Percentiles rank a stretch among this genome's conserved stretches.
These are phyloP conservation scores for Harpagifer antarcticus DNA, from an alignment of 2,797 vertebrate species.

Conservation along the genomic window DNA sequence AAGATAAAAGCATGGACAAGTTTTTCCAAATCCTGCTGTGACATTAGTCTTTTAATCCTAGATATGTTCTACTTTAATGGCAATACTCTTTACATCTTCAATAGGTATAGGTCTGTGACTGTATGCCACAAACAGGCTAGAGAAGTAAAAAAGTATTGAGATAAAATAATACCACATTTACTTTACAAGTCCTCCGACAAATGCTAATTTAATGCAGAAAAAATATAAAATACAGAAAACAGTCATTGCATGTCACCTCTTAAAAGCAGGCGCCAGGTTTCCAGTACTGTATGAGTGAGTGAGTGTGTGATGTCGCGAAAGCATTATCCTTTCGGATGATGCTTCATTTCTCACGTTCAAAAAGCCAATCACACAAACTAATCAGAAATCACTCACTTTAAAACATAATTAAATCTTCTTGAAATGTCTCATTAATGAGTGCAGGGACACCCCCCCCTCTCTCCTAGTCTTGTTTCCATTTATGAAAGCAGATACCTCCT, in stretches of 20 bases:
- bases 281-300: background rate
- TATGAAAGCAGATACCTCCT: constrained; percentile 74
- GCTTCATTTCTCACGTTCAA: background rate
- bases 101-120: no score
- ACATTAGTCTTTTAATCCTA: no score
- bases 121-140: no score
- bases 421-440: background rate
- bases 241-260: constrained; percentile 31
- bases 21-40: no score
- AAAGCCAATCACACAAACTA: background rate
- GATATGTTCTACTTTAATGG: no score
- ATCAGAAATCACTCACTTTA: constrained; percentile 5
- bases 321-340: background rate
- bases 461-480: constrained; percentile 51
- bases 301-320: background rate
- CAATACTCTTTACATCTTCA: no score
- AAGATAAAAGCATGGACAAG: no score
- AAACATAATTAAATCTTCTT: background rate
- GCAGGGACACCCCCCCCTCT: no score
- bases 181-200: background rate
- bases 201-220: constrained; percentile 2
- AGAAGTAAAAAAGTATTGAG: background rate
- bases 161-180: background rate
- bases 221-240: background rate
- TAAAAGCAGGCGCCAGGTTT: constrained; percentile 43